These are phyloP conservation scores for Enteromius argenteus DNA, from an alignment of 2,797 vertebrate genomes.

Conservation along the genomic window DNA sequence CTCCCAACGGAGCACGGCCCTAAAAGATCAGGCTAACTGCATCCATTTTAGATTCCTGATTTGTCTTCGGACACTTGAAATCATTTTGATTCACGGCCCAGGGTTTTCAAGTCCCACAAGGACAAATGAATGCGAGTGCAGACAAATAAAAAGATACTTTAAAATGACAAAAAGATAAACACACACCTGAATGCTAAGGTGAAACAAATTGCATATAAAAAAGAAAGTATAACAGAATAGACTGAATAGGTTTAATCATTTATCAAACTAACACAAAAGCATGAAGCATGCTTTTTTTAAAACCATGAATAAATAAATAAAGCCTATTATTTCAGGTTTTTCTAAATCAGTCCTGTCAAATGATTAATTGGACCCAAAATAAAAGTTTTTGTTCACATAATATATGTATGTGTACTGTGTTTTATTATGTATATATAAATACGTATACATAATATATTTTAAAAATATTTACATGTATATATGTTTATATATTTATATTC, in stretches of 20 bases:
- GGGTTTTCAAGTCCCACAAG: background rate
- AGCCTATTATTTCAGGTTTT: background rate
- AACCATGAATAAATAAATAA: background rate
- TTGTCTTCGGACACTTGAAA: background rate
- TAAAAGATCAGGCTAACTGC: slow-evolving; percentile 14
- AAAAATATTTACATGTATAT: too few relatives aligned
- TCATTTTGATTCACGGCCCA: background rate
- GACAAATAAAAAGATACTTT: background rate
- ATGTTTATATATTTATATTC: too few relatives aligned
- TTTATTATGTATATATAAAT: too few relatives aligned
- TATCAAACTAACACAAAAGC: background rate
- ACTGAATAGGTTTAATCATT: background rate
- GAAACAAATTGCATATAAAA: background rate
- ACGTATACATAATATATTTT: too few relatives aligned
- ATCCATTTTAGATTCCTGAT: background rate
- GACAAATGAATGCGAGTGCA: background rate
- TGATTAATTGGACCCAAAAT: too few relatives aligned
- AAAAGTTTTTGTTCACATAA: too few relatives aligned
- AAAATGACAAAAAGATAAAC: background rate
- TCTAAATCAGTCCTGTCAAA: background rate
- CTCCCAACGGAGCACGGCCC: background rate
- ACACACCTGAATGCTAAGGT: background rate
- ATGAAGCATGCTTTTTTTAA: background rate
- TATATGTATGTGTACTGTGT: too few relatives aligned
- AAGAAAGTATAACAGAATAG: background rate